Evolutionary conservation across 2,797 vertebrate species (phyloP).

Genomic region (Silurus lanzhouensis): DNA sequence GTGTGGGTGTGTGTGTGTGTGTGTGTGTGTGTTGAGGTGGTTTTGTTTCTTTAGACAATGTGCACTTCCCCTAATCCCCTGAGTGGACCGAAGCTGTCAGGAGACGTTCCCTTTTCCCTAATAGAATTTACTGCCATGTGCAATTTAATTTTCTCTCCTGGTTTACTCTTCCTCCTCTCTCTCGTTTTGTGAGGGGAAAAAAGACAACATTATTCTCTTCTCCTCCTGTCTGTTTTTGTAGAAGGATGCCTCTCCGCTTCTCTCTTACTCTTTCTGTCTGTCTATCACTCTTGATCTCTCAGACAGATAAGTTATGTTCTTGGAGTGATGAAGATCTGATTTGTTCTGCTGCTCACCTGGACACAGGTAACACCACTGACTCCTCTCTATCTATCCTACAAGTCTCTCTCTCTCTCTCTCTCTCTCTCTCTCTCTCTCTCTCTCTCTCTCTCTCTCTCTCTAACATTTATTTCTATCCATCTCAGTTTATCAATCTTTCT

Average conservation of each 20-base stretch:
- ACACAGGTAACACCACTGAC: slow-evolving; percentile 23
- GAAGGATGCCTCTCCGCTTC: not conserved
- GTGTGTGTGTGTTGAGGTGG: not conserved
- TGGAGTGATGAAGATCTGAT: not conserved
- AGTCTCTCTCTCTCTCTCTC: not conserved
- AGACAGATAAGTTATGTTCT: not conserved
- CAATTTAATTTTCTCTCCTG: slow-evolving; percentile 89
- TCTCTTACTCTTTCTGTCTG: not conserved
- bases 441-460: not conserved
- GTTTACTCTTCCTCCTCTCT: not conserved
- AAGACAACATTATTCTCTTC: slow-evolving; percentile 12
- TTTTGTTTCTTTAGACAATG: slow-evolving; percentile 65
- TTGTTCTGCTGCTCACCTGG: slow-evolving; percentile 8
- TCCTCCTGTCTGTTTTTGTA: not conserved
- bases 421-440: not conserved
- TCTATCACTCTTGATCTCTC: not conserved
- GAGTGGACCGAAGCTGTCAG: slow-evolving; percentile 88
- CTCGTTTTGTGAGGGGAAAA: not conserved
- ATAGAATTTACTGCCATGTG: slow-evolving; percentile 97
- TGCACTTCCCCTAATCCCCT: slow-evolving; percentile 84
- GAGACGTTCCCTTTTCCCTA: slow-evolving; percentile 91
- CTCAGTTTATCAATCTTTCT: no score
- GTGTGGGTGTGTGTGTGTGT: no score
- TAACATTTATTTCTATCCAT: no score
- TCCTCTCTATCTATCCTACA: not conserved